Percentiles rank a stretch among this genome's conserved stretches.
Conservation (phyloP, 2,888 invertebrate genomes). For the Taphrorychus bicolor region DNA sequence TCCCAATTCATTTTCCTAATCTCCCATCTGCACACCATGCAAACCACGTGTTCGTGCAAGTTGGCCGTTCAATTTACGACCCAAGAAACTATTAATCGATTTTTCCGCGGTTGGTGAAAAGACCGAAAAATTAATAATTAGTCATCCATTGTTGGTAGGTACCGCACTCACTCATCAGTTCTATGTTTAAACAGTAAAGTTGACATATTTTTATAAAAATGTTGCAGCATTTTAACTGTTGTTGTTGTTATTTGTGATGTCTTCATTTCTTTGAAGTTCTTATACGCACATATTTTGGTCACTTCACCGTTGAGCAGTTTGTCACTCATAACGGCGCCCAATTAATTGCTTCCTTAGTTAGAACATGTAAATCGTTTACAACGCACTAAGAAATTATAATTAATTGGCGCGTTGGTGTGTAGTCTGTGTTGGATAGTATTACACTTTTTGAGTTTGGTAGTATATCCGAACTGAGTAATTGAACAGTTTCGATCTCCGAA, state of each 20-base stretch:
- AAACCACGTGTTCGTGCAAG: slow-evolving; percentile 13
- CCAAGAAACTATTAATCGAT: background rate
- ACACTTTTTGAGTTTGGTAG: too few species aligned
- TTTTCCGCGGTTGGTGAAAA: background rate
- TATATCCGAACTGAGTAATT: too few species aligned
- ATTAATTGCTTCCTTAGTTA: background rate
- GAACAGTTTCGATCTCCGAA: too few species aligned
- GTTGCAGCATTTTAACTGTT: slow-evolving; percentile 14
- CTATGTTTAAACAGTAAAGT: too few species aligned
- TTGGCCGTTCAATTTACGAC: background rate
- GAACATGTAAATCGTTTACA: background rate
- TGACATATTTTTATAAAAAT: background rate
- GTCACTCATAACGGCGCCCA: background rate
- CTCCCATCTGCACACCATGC: slow-evolving; percentile 10
- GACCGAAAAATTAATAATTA: background rate
- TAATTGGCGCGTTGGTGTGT: too few species aligned
- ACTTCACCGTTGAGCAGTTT: background rate
- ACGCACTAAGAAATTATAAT: too few species aligned
- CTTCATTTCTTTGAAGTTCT: background rate
- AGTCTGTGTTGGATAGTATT: too few species aligned
- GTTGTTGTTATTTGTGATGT: slow-evolving; percentile 7
- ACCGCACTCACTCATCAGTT: too few species aligned
- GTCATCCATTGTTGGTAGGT: background rate
- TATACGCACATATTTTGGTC: background rate
- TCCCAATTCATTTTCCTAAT: slow-evolving; percentile 23